Conservation (phyloP, 2,797 vertebrate genomes). For the Florisuga fusca region DNA sequence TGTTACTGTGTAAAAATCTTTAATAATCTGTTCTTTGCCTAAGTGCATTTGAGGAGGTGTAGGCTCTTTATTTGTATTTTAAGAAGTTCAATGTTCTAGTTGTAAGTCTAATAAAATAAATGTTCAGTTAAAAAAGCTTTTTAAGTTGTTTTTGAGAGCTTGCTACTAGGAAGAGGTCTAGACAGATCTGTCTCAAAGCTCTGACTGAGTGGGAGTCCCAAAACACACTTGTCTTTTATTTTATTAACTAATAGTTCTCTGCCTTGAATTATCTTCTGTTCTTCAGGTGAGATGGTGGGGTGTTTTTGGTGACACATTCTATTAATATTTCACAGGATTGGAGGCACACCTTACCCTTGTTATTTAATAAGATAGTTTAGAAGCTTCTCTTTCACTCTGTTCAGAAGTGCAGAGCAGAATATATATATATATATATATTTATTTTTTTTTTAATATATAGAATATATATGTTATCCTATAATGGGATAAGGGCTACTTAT, state of each 20-base stretch:
- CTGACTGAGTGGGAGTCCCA: not conserved
- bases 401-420: not conserved
- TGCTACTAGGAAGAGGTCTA: fast-evolving
- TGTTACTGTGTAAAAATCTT: not conserved
- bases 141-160: not conserved
- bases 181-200: not conserved
- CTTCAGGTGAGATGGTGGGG: not conserved
- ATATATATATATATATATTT: no score
- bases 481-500: not conserved
- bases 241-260: not conserved
- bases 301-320: not conserved
- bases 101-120: not conserved
- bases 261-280: not conserved
- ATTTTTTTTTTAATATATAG: no score
- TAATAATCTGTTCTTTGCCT: not conserved
- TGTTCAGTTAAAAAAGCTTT: not conserved
- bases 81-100: not conserved
- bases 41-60: not conserved
- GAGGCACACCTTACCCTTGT: not conserved
- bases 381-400: not conserved
- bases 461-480: no score
- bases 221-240: not conserved
- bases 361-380: not conserved
- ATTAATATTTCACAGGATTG: not conserved
- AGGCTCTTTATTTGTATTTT: not conserved